A percentile compares a stretch with the other conserved stretches of the same genome.
These are phyloP conservation scores for Nemotelus nigrinus DNA, from an alignment of 2,888 invertebrate genomes.

Conservation along the genomic window DNA sequence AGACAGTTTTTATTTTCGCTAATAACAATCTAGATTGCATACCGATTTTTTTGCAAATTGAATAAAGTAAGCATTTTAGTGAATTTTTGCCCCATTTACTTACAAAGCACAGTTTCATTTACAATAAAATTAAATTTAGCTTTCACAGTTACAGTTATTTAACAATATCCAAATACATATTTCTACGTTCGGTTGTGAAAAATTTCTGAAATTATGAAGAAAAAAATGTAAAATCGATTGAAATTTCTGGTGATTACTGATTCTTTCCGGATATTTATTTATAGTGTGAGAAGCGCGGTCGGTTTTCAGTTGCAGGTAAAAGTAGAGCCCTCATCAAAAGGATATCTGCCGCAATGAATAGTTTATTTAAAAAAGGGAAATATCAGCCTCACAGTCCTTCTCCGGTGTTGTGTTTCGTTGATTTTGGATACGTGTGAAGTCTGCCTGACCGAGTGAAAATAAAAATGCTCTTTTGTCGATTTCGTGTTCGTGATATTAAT, in stretches of 20 bases:
- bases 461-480: not conserved
- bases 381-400: not conserved
- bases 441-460: not conserved
- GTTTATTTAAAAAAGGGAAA: constrained; percentile 41
- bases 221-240: not conserved
- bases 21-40: not conserved
- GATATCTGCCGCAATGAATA: constrained; percentile 12
- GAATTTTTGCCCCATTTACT: not conserved
- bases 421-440: not conserved
- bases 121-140: no score
- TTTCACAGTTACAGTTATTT: no score
- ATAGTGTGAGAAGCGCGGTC: constrained; percentile 8
- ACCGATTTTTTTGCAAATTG: not conserved
- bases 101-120: no score
- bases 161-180: no score
- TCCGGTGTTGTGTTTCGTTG: not conserved
- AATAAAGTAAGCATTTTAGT: constrained; percentile 19
- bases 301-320: not conserved
- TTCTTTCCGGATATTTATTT: constrained; percentile 5
- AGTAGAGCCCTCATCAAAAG: not conserved
- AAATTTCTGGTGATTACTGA: not conserved
- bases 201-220: no score
- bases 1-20: not conserved
- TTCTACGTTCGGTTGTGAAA: no score
- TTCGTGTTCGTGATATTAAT: constrained; percentile 15